Percentiles rank a stretch among this genome's conserved stretches.
These are phyloP conservation scores for Panulirus ornatus DNA, from an alignment of 1,140 invertebrate species.

Conservation along the genomic window DNA sequence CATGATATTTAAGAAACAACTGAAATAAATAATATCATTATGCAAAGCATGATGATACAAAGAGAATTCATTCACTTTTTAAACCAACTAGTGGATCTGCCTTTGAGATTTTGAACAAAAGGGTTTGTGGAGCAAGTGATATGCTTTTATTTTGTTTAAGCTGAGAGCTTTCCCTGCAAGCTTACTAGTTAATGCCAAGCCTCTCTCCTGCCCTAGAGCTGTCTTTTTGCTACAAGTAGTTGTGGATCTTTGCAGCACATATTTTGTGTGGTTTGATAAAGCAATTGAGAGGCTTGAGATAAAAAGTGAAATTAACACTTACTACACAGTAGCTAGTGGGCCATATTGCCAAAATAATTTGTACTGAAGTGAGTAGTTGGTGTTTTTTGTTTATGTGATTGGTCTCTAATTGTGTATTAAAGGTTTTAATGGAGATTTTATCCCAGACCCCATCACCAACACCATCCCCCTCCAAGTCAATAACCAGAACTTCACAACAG, in stretches of 20 bases:
- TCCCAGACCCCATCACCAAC: not conserved
- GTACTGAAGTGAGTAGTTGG: not conserved
- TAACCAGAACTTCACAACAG: not conserved
- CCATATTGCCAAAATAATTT: not conserved
- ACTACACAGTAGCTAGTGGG: not conserved
- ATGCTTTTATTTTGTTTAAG: conserved; percentile 3
- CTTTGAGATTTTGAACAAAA: conserved; percentile 17
- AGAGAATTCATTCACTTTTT: too few relatives aligned
- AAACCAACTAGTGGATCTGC: not conserved
- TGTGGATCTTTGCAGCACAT: not conserved
- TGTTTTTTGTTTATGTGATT: not conserved
- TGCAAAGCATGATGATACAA: not conserved
- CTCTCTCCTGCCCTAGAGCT: not conserved
- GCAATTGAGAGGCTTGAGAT: conserved; percentile 11
- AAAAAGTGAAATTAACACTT: not conserved
- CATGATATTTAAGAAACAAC: not conserved
- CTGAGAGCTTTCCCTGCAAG: conserved; percentile 5
- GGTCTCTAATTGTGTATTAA: conserved; percentile 4
- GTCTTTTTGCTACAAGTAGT: not conserved
- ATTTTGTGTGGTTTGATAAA: not conserved
- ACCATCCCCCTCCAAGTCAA: not conserved
- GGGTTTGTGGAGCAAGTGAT: not conserved
- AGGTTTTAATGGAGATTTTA: not conserved
- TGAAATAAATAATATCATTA: not conserved
- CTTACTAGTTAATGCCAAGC: conserved; percentile 1